Conservation (phyloP, 2,888 invertebrate genomes). For the Chrysopilus asiliformis region DNA sequence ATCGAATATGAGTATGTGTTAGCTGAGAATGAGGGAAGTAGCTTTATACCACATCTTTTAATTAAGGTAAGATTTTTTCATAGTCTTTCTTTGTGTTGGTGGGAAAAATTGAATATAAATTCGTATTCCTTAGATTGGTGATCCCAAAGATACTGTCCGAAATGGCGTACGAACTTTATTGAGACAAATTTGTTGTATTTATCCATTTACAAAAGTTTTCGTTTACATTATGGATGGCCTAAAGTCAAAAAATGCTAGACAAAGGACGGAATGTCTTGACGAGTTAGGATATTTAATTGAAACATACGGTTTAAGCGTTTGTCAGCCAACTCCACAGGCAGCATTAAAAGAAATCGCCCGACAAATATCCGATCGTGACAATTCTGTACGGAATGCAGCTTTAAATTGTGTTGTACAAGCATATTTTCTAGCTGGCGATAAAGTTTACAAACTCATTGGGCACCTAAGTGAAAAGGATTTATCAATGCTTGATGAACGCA, state of each 20-base stretch:
- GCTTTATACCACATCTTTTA: slow-evolving; percentile 90
- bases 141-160: slow-evolving; percentile 89
- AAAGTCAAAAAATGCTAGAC: slow-evolving; percentile 92
- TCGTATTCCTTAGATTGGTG: slow-evolving; percentile 55
- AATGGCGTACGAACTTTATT: slow-evolving; percentile 78
- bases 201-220: slow-evolving; percentile 80
- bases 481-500: slow-evolving; percentile 87
- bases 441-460: slow-evolving; percentile 77
- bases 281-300: slow-evolving; percentile 79
- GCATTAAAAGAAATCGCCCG: slow-evolving; percentile 77
- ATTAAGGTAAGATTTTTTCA: slow-evolving; percentile 67
- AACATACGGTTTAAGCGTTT: slow-evolving; percentile 69
- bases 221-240: slow-evolving; percentile 86
- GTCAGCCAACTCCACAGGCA: slow-evolving; percentile 63
- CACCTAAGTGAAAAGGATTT: slow-evolving; percentile 90
- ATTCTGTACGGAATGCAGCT: slow-evolving; percentile 89
- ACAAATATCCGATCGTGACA: slow-evolving; percentile 92
- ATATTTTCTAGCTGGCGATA: slow-evolving; percentile 82
- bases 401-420: slow-evolving; percentile 86
- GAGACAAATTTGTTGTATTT: slow-evolving; percentile 71
- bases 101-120: slow-evolving; percentile 4
- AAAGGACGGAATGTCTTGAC: slow-evolving; percentile 91
- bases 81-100: too few relatives aligned
- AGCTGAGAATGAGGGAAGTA: slow-evolving; percentile 79
- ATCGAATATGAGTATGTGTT: slow-evolving; percentile 72